Evolutionary conservation across 1,140 invertebrate genomes (phyloP).

Genomic region (Orius insidiosus): DNA sequence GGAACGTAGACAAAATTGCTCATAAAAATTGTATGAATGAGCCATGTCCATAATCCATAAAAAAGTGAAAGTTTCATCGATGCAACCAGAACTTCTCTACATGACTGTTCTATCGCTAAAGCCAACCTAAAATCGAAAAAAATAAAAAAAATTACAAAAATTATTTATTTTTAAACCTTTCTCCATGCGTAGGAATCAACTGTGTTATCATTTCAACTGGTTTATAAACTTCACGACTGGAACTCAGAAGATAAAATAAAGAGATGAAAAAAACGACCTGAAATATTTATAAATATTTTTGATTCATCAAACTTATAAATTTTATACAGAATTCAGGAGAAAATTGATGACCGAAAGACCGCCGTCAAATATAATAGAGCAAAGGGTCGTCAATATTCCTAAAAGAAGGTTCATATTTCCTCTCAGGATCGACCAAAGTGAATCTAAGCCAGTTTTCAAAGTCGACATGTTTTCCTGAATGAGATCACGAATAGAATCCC

Average conservation of each 20-base stretch:
- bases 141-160: not conserved
- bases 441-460: conserved; percentile 73
- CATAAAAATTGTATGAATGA: conserved; percentile 88
- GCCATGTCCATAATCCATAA: conserved; percentile 95
- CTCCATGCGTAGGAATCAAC: conserved; percentile 48
- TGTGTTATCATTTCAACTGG: conserved; percentile 69
- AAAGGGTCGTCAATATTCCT: conserved; percentile 62
- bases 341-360: conserved; percentile 88
- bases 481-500: conserved; percentile 58
- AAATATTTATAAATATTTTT: conserved; percentile 19
- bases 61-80: conserved; percentile 94
- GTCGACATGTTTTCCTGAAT: conserved; percentile 85
- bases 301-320: not conserved
- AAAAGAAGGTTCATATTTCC: conserved; percentile 86
- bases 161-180: conserved; percentile 24
- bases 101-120: conserved; percentile 50
- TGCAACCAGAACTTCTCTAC: conserved; percentile 73
- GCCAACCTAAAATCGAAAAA: conserved; percentile 39
- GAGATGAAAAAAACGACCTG: conserved; percentile 92
- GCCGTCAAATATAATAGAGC: conserved; percentile 78
- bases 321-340: conserved; percentile 68
- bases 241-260: conserved; percentile 83
- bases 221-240: conserved; percentile 76
- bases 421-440: conserved; percentile 80
- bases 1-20: conserved; percentile 91